Conservation (phyloP, 1,140 invertebrate genomes). For the Brachionus rotundiformis region DNA sequence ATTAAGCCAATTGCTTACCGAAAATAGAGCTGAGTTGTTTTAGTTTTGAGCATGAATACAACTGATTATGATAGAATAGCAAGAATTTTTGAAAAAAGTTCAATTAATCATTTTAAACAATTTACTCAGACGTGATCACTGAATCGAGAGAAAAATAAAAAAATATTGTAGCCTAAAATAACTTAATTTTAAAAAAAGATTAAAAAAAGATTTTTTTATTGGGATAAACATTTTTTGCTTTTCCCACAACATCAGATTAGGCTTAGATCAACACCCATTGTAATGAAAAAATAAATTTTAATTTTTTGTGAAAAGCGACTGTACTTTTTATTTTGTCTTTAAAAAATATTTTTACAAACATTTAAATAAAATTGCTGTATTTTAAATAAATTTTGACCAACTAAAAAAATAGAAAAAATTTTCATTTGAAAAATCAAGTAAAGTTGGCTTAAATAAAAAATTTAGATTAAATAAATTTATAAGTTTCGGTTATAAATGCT, state of each 20-base stretch:
- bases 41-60: background rate
- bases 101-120: constrained; percentile 11
- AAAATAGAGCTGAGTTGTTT: constrained; percentile 1
- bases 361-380: too few species aligned
- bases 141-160: background rate
- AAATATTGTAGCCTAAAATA: background rate
- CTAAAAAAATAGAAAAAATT: too few species aligned
- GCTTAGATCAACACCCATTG: background rate
- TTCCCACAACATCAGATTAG: background rate
- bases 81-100: constrained; percentile 4
- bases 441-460: too few species aligned
- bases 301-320: too few species aligned
- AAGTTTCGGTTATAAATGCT: background rate
- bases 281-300: background rate
- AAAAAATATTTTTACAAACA: too few species aligned
- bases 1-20: background rate
- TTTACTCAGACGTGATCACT: background rate
- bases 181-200: background rate
- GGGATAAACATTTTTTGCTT: constrained; percentile 1
- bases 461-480: too few species aligned
- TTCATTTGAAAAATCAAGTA: too few species aligned
- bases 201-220: background rate
- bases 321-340: too few species aligned
- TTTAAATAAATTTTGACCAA: too few species aligned
- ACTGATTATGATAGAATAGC: constrained; percentile 8